Base-by-base conservation (phyloP, 2,113 vertebrate genomes). In the Tinamus guttatus region DNA sequence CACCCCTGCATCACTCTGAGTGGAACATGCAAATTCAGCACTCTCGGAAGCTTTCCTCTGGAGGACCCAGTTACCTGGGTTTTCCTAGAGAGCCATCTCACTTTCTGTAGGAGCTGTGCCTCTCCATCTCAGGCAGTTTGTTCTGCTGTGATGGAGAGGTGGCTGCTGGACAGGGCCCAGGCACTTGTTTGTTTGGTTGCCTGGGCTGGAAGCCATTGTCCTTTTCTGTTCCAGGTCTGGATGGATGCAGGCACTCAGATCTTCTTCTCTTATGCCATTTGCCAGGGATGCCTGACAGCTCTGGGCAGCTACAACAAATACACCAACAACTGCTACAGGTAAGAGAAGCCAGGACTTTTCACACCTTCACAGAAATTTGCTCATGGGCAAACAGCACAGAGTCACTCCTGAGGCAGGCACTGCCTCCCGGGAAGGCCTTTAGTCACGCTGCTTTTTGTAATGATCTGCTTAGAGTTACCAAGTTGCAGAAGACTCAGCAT, bases 291-390 rank as follows among this genome's bases (percentile, higher is more conserved):
- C 30, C 97, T 99, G 64, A 99, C 98, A 0, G 98, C 99, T 60
- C 96, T 99, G 95, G 99, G 99, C 69, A 99, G 99, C 98, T 99
- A 99, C 97, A 99, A 99, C 96, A 98, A 98, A 64, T 99, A 99
- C 62, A 98, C 98, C 96, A 99, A 99, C 96, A 98, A 99, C 97
- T 99, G 99, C 89, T 99, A 99, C 98, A 98, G 97, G 99, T 99
- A 93, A 95, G 87, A 34, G 20, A 17, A 13, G 49, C 38, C 38
- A 65, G 16, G 13, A 9, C 27, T 49, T n/a, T 49, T 68, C 0
- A 0, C n/a, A 21, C 43, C 38, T 18, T 63, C 49, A 63, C 69
- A 70, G 62, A 58, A 41, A 6, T 70, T 18, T 56, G 17, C 40
- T 91, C 2, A 3, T 65, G 77, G 38, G 18, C 5, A 56, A 65